A percentile compares a stretch with the other conserved stretches of the same genome.
Conservation (phyloP, 1,140 invertebrate genomes). For the Drosophila micromelanica region DNA sequence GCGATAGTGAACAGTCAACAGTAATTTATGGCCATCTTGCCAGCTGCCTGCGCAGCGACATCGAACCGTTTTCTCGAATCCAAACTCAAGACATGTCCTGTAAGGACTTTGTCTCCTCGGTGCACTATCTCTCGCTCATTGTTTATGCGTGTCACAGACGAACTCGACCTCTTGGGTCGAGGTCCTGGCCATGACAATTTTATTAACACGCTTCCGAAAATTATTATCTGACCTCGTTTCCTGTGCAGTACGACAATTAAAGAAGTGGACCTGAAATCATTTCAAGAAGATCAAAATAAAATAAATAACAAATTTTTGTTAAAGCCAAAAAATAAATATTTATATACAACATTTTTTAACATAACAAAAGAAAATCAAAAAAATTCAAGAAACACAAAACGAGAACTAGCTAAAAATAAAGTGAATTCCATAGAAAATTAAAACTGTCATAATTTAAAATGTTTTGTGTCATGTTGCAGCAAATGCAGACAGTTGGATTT, state of each 20-base stretch:
- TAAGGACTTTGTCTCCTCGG: no score
- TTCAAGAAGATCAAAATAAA: no score
- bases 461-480: slow-evolving; percentile 62
- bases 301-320: no score
- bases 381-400: not conserved
- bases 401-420: slow-evolving; percentile 16
- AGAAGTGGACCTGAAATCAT: not conserved
- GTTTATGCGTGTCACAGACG: slow-evolving; percentile 71
- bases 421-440: slow-evolving; percentile 62
- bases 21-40: slow-evolving; percentile 67
- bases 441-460: slow-evolving; percentile 76
- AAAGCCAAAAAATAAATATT: no score
- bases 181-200: slow-evolving; percentile 70
- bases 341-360: not conserved
- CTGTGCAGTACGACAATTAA: slow-evolving; percentile 22
- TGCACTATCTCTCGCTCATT: slow-evolving; percentile 32
- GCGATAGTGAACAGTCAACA: slow-evolving; percentile 49
- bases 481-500: slow-evolving; percentile 55
- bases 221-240: slow-evolving; percentile 33
- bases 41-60: slow-evolving; percentile 49
- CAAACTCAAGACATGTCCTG: slow-evolving; percentile 8
- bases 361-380: not conserved
- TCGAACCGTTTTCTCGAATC: no score
- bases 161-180: slow-evolving; percentile 31
- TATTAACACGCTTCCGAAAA: slow-evolving; percentile 71